A percentile compares a stretch with the other conserved stretches of the same genome.
Evolutionary conservation across 2,797 vertebrate species (phyloP).

Genomic region (Falco rusticolus): DNA sequence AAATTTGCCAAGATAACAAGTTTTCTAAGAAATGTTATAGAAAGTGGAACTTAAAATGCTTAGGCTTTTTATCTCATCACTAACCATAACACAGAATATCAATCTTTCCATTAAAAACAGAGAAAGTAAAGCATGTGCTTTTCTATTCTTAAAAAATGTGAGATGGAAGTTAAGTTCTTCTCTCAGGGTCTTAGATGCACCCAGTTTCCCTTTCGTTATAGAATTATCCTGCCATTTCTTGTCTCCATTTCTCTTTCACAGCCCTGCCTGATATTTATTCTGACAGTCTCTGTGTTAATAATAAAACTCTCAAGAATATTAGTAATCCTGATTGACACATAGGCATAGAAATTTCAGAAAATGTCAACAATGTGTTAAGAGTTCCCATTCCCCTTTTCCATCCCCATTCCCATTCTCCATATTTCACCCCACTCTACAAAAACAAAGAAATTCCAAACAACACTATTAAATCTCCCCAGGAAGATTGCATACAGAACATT

Average conservation of each 20-base stretch:
- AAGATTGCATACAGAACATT: background rate
- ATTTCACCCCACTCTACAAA: background rate
- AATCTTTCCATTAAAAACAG: background rate
- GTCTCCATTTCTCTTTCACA: background rate
- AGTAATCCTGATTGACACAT: background rate
- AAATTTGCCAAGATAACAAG: background rate
- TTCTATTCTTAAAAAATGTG: background rate
- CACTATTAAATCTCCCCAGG: background rate
- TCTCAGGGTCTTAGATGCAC: background rate
- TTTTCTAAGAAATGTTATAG: background rate
- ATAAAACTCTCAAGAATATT: background rate
- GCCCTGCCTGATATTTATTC: background rate
- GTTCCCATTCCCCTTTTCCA: background rate
- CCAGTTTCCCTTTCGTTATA: background rate
- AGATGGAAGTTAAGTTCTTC: background rate
- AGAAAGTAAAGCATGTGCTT: background rate
- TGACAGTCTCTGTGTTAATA: background rate
- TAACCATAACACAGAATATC: background rate
- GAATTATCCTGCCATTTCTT: background rate
- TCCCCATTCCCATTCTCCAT: background rate
- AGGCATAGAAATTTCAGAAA: background rate
- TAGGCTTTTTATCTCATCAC: background rate
- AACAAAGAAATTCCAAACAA: background rate
- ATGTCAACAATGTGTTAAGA: background rate
- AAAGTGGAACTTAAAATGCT: background rate